These are phyloP conservation scores for Elephas maximus DNA, from an alignment of 2,113 vertebrate genomes.

Conservation along the genomic window DNA sequence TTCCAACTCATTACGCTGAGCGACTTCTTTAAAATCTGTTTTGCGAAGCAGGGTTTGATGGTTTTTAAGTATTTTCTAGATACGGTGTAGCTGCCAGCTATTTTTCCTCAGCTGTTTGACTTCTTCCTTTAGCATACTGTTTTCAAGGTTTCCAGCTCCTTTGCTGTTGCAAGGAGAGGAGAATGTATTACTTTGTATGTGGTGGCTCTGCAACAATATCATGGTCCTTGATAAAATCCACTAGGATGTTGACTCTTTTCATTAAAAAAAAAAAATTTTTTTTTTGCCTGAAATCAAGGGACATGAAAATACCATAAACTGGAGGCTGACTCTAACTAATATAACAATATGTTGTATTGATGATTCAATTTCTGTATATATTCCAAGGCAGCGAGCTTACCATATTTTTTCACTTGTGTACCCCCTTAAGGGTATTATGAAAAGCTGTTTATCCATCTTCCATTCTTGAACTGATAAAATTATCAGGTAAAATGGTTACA, in stretches of 20 bases:
- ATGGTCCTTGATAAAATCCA: conserved; percentile 7
- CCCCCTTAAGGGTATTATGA: background rate
- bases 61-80: background rate
- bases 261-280: too few relatives aligned
- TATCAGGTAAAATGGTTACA: background rate
- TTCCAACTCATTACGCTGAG: background rate
- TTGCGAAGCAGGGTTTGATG: background rate
- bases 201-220: background rate
- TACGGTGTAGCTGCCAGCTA: background rate
- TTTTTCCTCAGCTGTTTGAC: background rate
- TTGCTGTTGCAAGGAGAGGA: background rate
- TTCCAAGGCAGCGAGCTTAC: background rate
- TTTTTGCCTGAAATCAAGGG: background rate
- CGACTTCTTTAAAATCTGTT: background rate
- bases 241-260: conserved; percentile 20
- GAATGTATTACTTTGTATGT: background rate
- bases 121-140: background rate
- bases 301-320: background rate
- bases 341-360: background rate
- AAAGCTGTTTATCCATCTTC: background rate
- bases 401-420: background rate
- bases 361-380: background rate
- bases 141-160: background rate
- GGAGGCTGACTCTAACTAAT: background rate
- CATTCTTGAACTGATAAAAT: background rate